A percentile compares a stretch with the other conserved stretches of the same genome.
Conservation (phyloP, 2,797 vertebrate genomes). For the Okamejei kenojei region DNA sequence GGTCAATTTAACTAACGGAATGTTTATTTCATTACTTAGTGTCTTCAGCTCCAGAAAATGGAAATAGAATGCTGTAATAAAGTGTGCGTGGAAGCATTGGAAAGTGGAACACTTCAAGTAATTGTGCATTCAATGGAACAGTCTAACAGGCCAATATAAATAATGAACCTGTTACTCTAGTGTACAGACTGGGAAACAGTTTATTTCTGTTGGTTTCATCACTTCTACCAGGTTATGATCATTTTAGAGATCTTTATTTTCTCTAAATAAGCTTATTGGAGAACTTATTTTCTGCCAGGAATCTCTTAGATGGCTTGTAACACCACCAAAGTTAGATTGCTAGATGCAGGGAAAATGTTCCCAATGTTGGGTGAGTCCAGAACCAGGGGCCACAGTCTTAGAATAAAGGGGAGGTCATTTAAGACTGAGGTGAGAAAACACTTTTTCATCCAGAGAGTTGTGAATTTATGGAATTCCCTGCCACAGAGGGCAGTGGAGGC, state of each 20-base stretch:
- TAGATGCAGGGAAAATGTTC: too few relatives aligned
- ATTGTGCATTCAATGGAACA: background rate
- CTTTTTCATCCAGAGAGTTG: too few relatives aligned
- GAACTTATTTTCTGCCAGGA: background rate
- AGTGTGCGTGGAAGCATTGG: background rate
- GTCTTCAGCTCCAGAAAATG: background rate
- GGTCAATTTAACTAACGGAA: background rate
- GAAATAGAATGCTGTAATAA: background rate
- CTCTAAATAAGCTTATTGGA: too few relatives aligned
- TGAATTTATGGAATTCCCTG: too few relatives aligned
- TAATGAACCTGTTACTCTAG: background rate
- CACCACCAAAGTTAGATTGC: too few relatives aligned
- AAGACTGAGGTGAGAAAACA: too few relatives aligned
- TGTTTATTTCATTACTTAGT: background rate
- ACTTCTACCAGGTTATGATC: background rate
- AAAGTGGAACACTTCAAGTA: background rate
- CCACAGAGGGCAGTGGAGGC: too few relatives aligned
- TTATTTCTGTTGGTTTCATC: background rate
- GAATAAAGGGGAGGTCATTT: too few relatives aligned
- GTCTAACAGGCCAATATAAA: background rate
- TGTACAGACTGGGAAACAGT: background rate
- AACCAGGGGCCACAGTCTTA: too few relatives aligned
- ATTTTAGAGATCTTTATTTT: background rate
- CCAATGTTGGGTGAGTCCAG: too few relatives aligned
- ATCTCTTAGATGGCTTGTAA: background rate